phyloP scores from a whole-genome alignment of 2,888 invertebrate genomes.

The Ommatoiulus sabulosus region DNA sequence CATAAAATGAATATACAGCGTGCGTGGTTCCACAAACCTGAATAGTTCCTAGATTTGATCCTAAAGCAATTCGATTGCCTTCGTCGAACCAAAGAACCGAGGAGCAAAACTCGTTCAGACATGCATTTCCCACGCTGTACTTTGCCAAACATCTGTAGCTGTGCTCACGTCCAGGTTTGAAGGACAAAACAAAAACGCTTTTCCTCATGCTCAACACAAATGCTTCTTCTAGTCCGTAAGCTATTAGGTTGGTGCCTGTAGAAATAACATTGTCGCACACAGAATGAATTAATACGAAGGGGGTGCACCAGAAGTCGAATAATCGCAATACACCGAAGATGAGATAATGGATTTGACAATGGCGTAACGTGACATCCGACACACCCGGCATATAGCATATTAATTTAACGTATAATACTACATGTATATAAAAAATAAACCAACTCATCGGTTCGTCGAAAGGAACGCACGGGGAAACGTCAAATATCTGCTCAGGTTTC shows the following conservation, averaged over 20 bases:
- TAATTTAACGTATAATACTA: too few species aligned
- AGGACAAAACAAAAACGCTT: not conserved
- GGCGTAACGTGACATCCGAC: too few species aligned
- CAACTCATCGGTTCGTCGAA: not conserved
- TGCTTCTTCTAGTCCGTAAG: not conserved
- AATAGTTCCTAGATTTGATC: not conserved
- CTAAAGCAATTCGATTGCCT: not conserved
- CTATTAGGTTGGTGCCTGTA: not conserved
- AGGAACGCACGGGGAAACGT: not conserved
- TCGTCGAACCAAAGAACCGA: conserved; percentile 8
- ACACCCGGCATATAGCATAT: too few species aligned
- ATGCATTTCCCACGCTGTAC: not conserved
- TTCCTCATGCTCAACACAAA: not conserved
- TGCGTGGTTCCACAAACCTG: not conserved
- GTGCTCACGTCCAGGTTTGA: not conserved
- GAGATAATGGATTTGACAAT: too few species aligned
- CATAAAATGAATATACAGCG: too few species aligned
- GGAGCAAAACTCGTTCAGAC: not conserved
- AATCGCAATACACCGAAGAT: too few species aligned
- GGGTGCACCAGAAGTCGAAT: too few species aligned
- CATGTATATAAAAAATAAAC: not conserved
- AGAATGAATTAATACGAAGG: too few species aligned
- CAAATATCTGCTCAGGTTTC: not conserved
- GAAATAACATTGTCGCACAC: not conserved
- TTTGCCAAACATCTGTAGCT: not conserved